These are phyloP conservation scores for Prionace glauca DNA, from an alignment of 2,797 vertebrate genomes.

Conservation along the genomic window DNA sequence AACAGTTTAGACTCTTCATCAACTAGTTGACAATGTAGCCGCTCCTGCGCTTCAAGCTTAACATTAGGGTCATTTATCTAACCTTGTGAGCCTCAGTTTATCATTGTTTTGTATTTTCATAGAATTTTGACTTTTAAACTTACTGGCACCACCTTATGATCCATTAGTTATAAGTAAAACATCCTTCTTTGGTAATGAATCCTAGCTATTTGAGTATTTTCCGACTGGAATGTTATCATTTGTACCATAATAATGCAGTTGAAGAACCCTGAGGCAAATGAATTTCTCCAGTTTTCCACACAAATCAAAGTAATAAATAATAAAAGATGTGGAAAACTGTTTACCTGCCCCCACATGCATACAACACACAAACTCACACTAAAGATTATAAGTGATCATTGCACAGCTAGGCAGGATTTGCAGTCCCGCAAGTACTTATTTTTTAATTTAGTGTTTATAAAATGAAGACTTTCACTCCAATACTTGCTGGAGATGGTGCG, in stretches of 20 bases:
- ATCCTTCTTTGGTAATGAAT: not conserved
- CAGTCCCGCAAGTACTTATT: not conserved
- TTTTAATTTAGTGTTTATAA: no score
- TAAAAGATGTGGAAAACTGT: not conserved
- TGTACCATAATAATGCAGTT: not conserved
- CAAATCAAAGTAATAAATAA: not conserved
- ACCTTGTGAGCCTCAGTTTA: not conserved
- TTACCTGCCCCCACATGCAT: not conserved
- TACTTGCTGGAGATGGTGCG: not conserved
- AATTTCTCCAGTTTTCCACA: not conserved
- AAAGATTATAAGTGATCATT: not conserved
- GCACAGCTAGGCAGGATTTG: not conserved
- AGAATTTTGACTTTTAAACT: not conserved
- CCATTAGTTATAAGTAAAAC: not conserved
- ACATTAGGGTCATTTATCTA: not conserved
- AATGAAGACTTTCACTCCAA: not conserved
- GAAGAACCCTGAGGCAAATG: not conserved
- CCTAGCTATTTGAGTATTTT: not conserved
- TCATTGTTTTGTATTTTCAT: not conserved
- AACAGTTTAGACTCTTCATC: not conserved
- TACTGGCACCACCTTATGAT: not conserved
- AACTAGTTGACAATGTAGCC: not conserved
- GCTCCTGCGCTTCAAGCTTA: not conserved
- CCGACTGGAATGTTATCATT: not conserved
- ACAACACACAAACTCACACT: not conserved